These are phyloP conservation scores for Microchirus variegatus DNA, from an alignment of 2,797 vertebrate species.

Conservation along the genomic window DNA sequence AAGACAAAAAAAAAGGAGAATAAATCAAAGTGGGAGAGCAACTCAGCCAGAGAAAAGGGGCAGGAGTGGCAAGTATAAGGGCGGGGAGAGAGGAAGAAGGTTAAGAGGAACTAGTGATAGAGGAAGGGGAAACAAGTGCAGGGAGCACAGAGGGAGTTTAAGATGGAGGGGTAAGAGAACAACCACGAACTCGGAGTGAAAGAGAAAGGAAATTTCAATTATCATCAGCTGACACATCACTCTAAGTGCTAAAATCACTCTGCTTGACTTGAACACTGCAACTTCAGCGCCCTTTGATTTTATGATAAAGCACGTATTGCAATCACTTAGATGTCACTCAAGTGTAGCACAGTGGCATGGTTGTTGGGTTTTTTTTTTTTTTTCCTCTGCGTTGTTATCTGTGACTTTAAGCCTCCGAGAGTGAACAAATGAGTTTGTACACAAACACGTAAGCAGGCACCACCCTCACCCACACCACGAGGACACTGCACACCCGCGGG, in stretches of 20 bases:
- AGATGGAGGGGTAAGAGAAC: slow-evolving; percentile 7
- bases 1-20: slow-evolving; percentile 8
- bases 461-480: neutral
- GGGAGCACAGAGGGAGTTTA: neutral
- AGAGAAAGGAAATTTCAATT: slow-evolving; percentile 43
- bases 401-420: slow-evolving; percentile 15
- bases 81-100: neutral
- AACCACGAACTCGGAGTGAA: slow-evolving; percentile 8
- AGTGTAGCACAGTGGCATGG: slow-evolving; percentile 21
- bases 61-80: neutral
- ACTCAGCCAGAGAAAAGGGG: slow-evolving; percentile 14
- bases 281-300: slow-evolving; percentile 38
- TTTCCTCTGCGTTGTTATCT: slow-evolving; percentile 13
- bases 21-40: slow-evolving; percentile 16
- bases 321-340: slow-evolving; percentile 43
- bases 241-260: slow-evolving; percentile 47
- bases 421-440: slow-evolving; percentile 18
- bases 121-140: neutral
- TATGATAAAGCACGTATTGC: slow-evolving; percentile 31
- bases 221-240: slow-evolving; percentile 47
- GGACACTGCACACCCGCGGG: neutral
- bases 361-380: neutral
- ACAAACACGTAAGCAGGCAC: no score
- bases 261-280: slow-evolving; percentile 32
- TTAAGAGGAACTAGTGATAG: slow-evolving; percentile 4